Base-by-base conservation (phyloP, 2,797 vertebrate species). In the Podarcis siculus region DNA sequence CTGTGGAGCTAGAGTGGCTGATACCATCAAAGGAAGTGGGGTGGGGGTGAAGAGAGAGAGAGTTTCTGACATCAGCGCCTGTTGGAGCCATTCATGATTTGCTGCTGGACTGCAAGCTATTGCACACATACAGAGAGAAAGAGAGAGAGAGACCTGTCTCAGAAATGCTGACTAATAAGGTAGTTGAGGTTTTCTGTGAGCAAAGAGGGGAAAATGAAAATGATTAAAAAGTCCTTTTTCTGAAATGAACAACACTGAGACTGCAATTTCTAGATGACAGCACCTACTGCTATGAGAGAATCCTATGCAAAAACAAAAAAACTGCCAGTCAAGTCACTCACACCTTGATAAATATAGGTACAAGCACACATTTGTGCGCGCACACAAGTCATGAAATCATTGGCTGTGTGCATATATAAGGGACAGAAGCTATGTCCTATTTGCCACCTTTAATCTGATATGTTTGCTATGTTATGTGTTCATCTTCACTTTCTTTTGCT, bases 111-210 rank as follows among this genome's bases (percentile, higher is more conserved):
- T 89, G 89, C 96, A 95, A 94, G 93, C 95, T 96, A 94, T 91
- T 92, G 83, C 79, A 92, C 90, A 90, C 71, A 30, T 25, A 39
- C n/a, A 15, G 66, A 32, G 30, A n/a, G 45, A 30, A 17, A 79
- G 45, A n/a, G 13, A 55, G 2, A 85, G 15, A 93, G 94, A 94
- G 95, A 85, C 89, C 90, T 95, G 91, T 92, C 91, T 95, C 90
- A 94, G 94, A 97, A 96, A 93, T 95, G 96, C 95, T 96, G 96
- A 97, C 95, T 95, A 96, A 96, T 96, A 96, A 94, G 92, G 93
- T 95, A 94, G 94, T 94, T 95, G 95, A 95, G 93, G 93, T 93
- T 94, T 95, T 94, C 92, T 92, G 82, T 89, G 89, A 95, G 94
- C 45, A 32, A 94, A 93, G 93, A 94, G 89, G 93, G 92, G 93